These are phyloP conservation scores for Meganola albula DNA, from an alignment of 2,888 invertebrate genomes.

Conservation along the genomic window DNA sequence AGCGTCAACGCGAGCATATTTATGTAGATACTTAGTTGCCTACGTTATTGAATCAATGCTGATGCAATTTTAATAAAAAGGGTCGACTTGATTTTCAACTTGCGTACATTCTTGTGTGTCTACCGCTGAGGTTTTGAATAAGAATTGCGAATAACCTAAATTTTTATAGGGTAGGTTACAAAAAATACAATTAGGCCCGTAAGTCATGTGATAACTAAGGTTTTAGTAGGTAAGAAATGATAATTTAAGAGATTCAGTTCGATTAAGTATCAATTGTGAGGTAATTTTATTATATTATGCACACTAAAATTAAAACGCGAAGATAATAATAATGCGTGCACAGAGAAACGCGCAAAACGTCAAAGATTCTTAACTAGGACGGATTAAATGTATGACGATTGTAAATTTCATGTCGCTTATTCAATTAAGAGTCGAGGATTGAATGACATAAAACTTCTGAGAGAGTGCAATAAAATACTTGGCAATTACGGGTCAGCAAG, in stretches of 20 bases:
- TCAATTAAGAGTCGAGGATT: slow-evolving; percentile 72
- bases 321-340: slow-evolving; percentile 27
- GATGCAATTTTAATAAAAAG: slow-evolving; percentile 2
- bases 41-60: slow-evolving; percentile 11
- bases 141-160: too few species aligned
- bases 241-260: neutral
- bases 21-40: slow-evolving; percentile 4
- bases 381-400: slow-evolving; percentile 62
- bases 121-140: too few species aligned
- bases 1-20: slow-evolving; percentile 14
- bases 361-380: slow-evolving; percentile 55
- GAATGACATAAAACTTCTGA: slow-evolving; percentile 73
- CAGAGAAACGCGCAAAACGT: slow-evolving; percentile 35
- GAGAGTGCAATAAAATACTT: slow-evolving; percentile 70
- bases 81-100: too few species aligned
- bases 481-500: slow-evolving; percentile 66
- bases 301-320: slow-evolving; percentile 24
- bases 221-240: too few species aligned
- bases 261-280: neutral
- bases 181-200: too few species aligned
- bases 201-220: too few species aligned
- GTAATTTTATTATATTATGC: slow-evolving; percentile 2
- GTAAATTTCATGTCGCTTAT: slow-evolving; percentile 72
- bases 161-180: too few species aligned
- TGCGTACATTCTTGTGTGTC: too few species aligned